Evolutionary conservation across 2,797 vertebrate genomes (phyloP).

Genomic region (Amniataba percoides): DNA sequence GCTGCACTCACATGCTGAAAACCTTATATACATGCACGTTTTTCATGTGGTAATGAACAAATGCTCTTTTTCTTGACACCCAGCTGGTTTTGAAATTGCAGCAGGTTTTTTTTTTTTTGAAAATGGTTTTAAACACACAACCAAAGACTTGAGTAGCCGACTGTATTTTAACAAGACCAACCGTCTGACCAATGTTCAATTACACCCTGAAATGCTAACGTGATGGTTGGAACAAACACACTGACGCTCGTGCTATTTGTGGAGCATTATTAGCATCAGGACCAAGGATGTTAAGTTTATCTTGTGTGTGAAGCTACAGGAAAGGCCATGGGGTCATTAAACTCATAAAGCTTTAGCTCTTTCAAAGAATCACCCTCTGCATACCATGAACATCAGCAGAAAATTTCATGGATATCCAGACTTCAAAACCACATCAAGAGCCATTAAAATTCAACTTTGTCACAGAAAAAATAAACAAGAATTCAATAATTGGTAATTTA

Average conservation of each 20-base stretch:
- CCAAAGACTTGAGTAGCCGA: conserved; percentile 12
- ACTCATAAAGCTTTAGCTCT: background rate
- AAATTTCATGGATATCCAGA: background rate
- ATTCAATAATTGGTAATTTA: no score
- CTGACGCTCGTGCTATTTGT: conserved; percentile 7
- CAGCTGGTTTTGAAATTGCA: conserved; percentile 22
- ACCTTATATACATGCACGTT: background rate
- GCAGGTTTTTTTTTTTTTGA: conserved; percentile 16
- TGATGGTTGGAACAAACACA: background rate
- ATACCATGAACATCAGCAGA: background rate
- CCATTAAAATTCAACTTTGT: background rate
- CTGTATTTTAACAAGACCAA: conserved; percentile 32
- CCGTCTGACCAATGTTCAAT: conserved; percentile 23
- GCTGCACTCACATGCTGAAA: background rate
- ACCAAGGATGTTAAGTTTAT: background rate
- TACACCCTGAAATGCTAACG: background rate
- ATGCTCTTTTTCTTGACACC: conserved; percentile 7
- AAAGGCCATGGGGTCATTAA: background rate
- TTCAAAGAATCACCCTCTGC: background rate
- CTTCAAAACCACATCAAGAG: background rate
- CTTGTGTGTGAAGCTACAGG: conserved; percentile 8
- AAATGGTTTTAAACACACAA: conserved; percentile 13
- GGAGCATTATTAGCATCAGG: background rate
- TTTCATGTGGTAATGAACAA: conserved; percentile 19
- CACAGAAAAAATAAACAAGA: no score